These are phyloP conservation scores for Pungitius pungitius DNA, from an alignment of 2,113 vertebrate species.

Conservation along the genomic window DNA sequence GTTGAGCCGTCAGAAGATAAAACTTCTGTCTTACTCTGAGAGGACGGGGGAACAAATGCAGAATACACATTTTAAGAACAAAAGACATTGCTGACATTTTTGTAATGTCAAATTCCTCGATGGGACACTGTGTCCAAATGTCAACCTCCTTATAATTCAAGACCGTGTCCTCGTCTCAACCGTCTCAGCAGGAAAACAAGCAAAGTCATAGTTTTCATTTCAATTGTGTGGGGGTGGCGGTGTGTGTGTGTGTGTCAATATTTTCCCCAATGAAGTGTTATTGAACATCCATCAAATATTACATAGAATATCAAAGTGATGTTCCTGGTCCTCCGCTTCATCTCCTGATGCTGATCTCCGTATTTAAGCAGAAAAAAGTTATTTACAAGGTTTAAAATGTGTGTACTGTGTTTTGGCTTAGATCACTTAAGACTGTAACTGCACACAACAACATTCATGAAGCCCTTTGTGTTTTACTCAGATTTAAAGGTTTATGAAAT, in stretches of 20 bases:
- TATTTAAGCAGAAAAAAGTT: background rate
- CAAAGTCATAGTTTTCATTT: constrained; percentile 7
- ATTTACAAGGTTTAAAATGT: background rate
- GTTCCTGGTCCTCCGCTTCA: background rate
- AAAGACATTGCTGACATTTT: background rate
- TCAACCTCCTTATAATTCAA: constrained; percentile 34
- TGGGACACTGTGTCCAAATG: constrained; percentile 24
- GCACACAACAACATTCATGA: too few species aligned
- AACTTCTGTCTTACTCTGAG: background rate
- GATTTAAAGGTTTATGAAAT: background rate
- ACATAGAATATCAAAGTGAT: too few species aligned
- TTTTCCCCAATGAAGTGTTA: too few species aligned
- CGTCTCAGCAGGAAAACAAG: constrained; percentile 3
- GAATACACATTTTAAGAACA: background rate
- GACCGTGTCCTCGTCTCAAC: constrained; percentile 4
- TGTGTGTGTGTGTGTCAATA: constrained; percentile 2
- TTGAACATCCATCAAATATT: too few species aligned
- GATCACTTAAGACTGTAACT: background rate
- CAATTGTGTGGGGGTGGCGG: background rate
- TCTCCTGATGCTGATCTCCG: background rate
- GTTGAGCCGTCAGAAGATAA: background rate
- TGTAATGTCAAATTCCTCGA: constrained; percentile 4
- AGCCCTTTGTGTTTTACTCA: background rate
- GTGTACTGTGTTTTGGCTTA: background rate
- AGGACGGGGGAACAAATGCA: background rate